Evolutionary conservation across 1,140 invertebrate species (phyloP).

Genomic region (Babylonia areolata): DNA sequence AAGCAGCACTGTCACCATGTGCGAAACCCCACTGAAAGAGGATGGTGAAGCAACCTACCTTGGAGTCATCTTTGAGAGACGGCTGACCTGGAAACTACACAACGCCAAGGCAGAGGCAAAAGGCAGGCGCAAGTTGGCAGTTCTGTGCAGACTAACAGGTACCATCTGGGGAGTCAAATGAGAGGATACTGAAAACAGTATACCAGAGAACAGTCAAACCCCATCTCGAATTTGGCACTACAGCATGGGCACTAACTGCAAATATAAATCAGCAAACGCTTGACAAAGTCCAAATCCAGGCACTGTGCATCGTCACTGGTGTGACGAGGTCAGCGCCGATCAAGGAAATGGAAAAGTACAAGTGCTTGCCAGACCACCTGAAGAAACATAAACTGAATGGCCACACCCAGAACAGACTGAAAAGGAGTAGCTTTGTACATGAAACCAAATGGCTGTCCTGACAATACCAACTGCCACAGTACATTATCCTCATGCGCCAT

Average conservation of each 20-base stretch:
- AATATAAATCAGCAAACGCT: too few relatives aligned
- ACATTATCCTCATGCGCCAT: neutral
- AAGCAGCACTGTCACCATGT: neutral
- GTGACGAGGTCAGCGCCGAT: neutral
- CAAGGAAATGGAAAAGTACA: constrained; percentile 11
- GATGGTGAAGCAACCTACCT: too few relatives aligned
- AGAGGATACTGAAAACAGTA: constrained; percentile 19
- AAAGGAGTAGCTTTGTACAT: too few relatives aligned
- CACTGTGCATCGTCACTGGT: constrained; percentile 30
- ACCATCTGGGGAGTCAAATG: too few relatives aligned
- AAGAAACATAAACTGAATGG: too few relatives aligned
- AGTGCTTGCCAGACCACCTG: too few relatives aligned
- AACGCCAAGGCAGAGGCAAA: too few relatives aligned
- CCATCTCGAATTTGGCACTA: constrained; percentile 37
- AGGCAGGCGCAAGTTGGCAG: too few relatives aligned
- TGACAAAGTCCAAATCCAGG: too few relatives aligned
- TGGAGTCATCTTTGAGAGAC: neutral
- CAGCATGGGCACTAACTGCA: too few relatives aligned
- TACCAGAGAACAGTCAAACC: constrained; percentile 37
- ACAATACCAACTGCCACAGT: neutral
- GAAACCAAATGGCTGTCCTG: neutral
- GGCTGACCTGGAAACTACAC: too few relatives aligned
- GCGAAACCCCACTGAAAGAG: neutral
- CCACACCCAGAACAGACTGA: neutral
- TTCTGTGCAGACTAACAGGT: too few relatives aligned